A percentile compares a stretch with the other conserved stretches of the same genome.
phyloP scores from a whole-genome alignment of 2,797 vertebrate species.

The Falco berigora region DNA sequence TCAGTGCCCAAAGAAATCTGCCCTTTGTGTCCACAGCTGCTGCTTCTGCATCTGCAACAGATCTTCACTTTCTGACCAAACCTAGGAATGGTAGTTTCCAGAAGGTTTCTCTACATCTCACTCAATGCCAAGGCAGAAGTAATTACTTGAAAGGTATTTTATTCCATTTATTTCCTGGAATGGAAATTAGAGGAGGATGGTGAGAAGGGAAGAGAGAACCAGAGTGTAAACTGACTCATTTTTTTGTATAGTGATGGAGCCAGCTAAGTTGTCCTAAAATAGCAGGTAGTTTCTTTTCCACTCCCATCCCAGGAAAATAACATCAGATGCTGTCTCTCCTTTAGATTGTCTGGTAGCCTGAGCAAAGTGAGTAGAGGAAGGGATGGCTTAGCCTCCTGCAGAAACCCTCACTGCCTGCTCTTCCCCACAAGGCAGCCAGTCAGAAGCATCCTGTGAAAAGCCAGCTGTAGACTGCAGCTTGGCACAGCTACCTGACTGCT shows the following conservation, averaged over 20 bases:
- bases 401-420: not conserved
- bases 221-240: not conserved
- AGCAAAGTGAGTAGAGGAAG: not conserved
- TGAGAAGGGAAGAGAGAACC: not conserved
- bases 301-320: not conserved
- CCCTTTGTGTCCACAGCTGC: not conserved
- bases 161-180: not conserved
- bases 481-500: not conserved
- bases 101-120: not conserved
- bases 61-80: not conserved
- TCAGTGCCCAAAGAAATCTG: not conserved
- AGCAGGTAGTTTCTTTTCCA: not conserved
- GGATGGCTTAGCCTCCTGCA: not conserved
- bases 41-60: not conserved
- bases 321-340: not conserved
- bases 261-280: conserved; percentile 13
- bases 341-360: not conserved
- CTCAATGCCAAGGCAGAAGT: not conserved
- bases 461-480: not conserved
- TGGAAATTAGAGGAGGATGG: not conserved
- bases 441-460: not conserved
- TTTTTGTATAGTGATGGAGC: not conserved
- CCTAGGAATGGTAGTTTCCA: not conserved
- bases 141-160: not conserved
- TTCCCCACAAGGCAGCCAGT: not conserved